Evolutionary conservation across 2,888 invertebrate genomes (phyloP), one percentile per base, ranked within the genome.

Genomic region (Pantelozetes paolii): DNA sequence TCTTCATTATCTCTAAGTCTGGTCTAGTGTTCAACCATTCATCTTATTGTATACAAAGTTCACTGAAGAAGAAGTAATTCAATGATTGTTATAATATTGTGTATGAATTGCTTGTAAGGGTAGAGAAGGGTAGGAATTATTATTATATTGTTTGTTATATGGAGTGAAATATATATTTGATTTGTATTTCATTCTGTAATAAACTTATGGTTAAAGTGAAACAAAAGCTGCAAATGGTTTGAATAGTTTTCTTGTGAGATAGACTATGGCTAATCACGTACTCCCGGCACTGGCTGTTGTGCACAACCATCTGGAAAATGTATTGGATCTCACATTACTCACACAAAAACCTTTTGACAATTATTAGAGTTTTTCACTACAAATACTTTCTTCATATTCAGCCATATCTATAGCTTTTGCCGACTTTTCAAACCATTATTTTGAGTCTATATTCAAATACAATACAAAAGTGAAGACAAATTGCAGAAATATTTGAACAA

Each of bases 231-330:
- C 2, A 23, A 57, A 26, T 15, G 28, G 28, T 6, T 57, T 9
- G 11, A 54, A 23, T 54, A 54, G 23, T 13, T 20, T 23, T 20
- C 23, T 23, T 32, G 15, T n/a, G 26, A 20, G 42, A 15, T 9
- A 69, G 69, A 69, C 69, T 45, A 69, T 69, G 45, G 69, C 69
- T 42, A 69, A 69, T 69, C 42, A 69, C 69, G 69, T 69, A 20
- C 26, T 69, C 18, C 28, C 40, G 20, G 18, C 15, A 2, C 45
- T 57, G 57, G 26, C 26, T 26, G 69, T 45, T 45, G 36, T 11
- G 69, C 69, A 69, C 42, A 69, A 69, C 69, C 69, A 69, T 69
- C 69, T 69, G 69, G 69, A 69, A 69, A 69, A 69, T 69, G 69
- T 69, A 69, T 69, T 69, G 69, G 23, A 64, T 20, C 42, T 69